Evolutionary conservation across 1,140 invertebrate species (phyloP).

Genomic region (Ooceraea biroi): DNA sequence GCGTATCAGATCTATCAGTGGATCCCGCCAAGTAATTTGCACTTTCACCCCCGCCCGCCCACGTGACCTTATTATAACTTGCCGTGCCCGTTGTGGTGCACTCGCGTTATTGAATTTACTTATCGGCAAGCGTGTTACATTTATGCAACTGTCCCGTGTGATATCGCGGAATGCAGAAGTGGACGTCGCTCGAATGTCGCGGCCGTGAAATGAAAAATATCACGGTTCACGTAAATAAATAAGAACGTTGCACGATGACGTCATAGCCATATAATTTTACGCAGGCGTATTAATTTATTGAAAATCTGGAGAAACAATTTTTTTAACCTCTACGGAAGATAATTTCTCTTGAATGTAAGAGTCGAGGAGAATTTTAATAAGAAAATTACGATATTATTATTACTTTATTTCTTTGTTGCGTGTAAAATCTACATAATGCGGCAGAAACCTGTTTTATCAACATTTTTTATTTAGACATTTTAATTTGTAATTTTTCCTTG

Average conservation of each 20-base stretch:
- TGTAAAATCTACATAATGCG: too few relatives aligned
- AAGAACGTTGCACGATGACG: neutral
- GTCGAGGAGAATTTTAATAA: too few relatives aligned
- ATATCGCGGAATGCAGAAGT: neutral
- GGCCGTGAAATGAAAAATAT: neutral
- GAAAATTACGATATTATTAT: too few relatives aligned
- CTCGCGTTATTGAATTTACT: conserved; percentile 32
- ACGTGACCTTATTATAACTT: conserved; percentile 42
- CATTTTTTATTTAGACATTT: too few relatives aligned
- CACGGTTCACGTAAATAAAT: neutral
- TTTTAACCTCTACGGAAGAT: too few relatives aligned
- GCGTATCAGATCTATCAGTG: conserved; percentile 91
- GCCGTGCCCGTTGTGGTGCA: neutral
- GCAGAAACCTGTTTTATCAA: too few relatives aligned
- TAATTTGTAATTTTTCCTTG: neutral
- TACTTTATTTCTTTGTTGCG: too few relatives aligned
- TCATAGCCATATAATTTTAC: too few relatives aligned
- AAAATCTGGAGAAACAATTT: too few relatives aligned
- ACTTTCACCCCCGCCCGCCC: neutral
- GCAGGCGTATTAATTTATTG: too few relatives aligned
- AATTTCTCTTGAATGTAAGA: too few relatives aligned
- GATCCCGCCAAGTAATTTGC: conserved; percentile 88
- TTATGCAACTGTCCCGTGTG: neutral
- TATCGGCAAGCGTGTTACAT: neutral
- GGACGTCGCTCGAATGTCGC: neutral